A percentile compares a stretch with the other conserved stretches of the same genome.
phyloP scores from a whole-genome alignment of 2,113 vertebrate genomes.

The Columba janthina region DNA sequence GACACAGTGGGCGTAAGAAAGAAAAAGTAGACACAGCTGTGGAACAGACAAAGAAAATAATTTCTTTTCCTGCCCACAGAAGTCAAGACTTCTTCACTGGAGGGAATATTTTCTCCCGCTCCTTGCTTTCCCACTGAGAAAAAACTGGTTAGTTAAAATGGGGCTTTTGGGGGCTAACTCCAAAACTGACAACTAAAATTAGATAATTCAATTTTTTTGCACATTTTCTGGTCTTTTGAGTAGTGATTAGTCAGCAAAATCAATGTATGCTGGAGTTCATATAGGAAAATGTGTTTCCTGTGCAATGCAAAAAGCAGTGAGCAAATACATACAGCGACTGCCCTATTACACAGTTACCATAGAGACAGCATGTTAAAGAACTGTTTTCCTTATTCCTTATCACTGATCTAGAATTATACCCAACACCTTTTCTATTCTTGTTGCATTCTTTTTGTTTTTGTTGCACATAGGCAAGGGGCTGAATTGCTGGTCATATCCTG shows the following conservation, averaged over 20 bases:
- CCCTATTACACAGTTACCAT: background rate
- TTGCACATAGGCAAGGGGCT: background rate
- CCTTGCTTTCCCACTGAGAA: background rate
- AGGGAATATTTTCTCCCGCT: background rate
- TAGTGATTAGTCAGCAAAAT: background rate
- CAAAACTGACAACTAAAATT: background rate
- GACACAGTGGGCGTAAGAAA: background rate
- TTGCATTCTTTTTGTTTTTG: background rate
- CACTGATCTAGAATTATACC: background rate
- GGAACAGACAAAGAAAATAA: no score
- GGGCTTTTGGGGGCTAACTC: fast-evolving
- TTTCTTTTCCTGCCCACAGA: background rate
- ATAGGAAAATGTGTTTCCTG: background rate
- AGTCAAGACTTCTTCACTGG: background rate
- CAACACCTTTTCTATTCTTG: background rate
- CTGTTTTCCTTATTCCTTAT: background rate
- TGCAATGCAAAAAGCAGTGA: background rate
- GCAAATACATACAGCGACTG: background rate
- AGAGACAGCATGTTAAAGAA: background rate
- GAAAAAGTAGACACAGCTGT: background rate
- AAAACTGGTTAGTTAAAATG: background rate
- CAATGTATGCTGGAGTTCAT: background rate
- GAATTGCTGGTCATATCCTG: background rate
- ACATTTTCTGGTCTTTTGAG: background rate
- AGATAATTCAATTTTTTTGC: background rate